Evolutionary conservation across 2,797 vertebrate species (phyloP).

Genomic region (Notamacropus eugenii): DNA sequence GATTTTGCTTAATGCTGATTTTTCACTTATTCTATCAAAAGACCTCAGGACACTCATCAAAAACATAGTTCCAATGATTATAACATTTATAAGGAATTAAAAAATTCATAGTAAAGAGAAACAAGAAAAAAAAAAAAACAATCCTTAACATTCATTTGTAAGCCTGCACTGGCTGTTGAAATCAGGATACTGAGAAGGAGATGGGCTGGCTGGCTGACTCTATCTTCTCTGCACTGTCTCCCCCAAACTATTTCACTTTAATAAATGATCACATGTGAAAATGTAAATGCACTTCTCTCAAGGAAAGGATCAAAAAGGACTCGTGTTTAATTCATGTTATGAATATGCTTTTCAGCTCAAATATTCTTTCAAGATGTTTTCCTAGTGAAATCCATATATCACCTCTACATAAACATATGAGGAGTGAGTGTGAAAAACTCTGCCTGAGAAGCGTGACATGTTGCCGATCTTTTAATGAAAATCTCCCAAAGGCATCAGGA

Average conservation of each 20-base stretch:
- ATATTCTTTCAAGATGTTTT: constrained; percentile 79
- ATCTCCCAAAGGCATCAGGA: constrained; percentile 45
- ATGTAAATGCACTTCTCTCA: constrained; percentile 79
- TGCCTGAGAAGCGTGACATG: constrained; percentile 59
- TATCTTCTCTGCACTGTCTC: constrained; percentile 72
- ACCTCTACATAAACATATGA: constrained; percentile 63
- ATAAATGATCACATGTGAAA: constrained; percentile 81
- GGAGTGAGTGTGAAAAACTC: constrained; percentile 62
- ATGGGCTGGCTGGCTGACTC: background rate
- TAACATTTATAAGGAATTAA: constrained; percentile 75
- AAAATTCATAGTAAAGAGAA: constrained; percentile 63
- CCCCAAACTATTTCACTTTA: constrained; percentile 67
- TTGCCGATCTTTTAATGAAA: constrained; percentile 64
- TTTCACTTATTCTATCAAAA: constrained; percentile 71
- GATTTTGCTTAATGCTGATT: constrained; percentile 74
- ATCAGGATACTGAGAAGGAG: constrained; percentile 38
- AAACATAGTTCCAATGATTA: constrained; percentile 75
- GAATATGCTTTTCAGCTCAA: constrained; percentile 75
- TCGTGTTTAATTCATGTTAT: constrained; percentile 80
- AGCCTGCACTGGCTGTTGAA: constrained; percentile 60
- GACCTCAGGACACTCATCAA: constrained; percentile 64
- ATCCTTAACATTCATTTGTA: constrained; percentile 62
- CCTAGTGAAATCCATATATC: constrained; percentile 68
- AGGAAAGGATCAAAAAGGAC: constrained; percentile 78
- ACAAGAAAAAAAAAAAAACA: constrained; percentile 65